phyloP scores from a whole-genome alignment of 2,888 invertebrate species.

The Cosmopolites sordidus region DNA sequence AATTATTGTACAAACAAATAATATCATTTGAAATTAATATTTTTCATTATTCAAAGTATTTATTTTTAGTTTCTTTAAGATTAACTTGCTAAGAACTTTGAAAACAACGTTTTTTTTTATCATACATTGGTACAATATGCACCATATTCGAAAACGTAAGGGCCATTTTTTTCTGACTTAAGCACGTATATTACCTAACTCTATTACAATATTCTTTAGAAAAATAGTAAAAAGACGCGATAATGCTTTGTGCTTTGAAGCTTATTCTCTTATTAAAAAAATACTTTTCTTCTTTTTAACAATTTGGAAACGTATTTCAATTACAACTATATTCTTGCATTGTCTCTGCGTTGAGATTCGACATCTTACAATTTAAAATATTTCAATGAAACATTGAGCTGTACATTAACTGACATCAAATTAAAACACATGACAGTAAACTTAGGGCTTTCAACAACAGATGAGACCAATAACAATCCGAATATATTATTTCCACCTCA shows the following conservation, averaged over 20 bases:
- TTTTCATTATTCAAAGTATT: not conserved
- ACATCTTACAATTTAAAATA: not conserved
- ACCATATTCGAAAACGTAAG: not conserved
- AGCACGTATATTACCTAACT: not conserved
- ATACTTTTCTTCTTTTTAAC: not conserved
- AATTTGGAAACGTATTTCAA: not conserved
- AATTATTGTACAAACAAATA: constrained; percentile 1
- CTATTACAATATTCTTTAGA: not conserved
- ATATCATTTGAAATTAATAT: not conserved
- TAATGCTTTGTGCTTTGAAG: not conserved
- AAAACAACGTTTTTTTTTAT: not conserved
- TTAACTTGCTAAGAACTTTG: not conserved
- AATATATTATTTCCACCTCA: not conserved
- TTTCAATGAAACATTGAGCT: constrained; percentile 12
- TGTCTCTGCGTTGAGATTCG: not conserved
- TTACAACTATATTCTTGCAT: too few species aligned
- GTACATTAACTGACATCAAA: constrained; percentile 6
- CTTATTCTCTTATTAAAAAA: not conserved
- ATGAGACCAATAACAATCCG: not conserved
- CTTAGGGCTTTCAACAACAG: constrained; percentile 4
- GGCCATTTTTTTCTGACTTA: not conserved
- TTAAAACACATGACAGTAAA: not conserved
- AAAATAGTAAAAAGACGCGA: not conserved
- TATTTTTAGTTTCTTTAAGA: not conserved
- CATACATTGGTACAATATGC: not conserved